Evolutionary conservation across 2,797 vertebrate species (phyloP), one percentile per base, ranked within the genome.

Genomic region (Hephaestus fuliginosus): DNA sequence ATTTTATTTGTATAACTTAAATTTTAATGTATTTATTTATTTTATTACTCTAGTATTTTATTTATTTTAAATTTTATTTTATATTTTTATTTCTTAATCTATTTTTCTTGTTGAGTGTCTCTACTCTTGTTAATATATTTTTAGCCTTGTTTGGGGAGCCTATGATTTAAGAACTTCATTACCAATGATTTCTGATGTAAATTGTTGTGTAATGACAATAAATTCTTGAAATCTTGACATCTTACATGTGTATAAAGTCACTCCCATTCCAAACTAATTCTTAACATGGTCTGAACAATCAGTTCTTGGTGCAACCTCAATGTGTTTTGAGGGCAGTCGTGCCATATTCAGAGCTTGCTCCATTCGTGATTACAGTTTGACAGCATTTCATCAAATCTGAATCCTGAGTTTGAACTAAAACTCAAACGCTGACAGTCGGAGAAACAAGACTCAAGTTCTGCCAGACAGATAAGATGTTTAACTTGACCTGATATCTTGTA

Each of bases 261-360:
- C 7, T 0, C 9, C 20, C 1, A 39, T 22, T 14, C 4, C 12
- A 58, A 53, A 53, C 3, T 14, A 53, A 13, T 0, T 51, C 12
- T 41, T 11, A 55, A 68, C 46, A 17, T 48, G 12, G 18, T 20
- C 44, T 72, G 36, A 15, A 51, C 7, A 44, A 52, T 64, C 17
- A 25, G 15, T 22, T 61, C 4, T 8, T 18, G 7, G 15, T 48
- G 39, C 9, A 8, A 25, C 18, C 2, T 20, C 7, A 12, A 18
- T 52, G 13, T 57, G 13, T 41, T 61, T 13, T 17, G 13, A 17
- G 20, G 71, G 18, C 13, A 70, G 36, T 70, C 53, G 12, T 15
- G 41, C 20, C 28, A 36, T 53, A 70, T 70, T 66, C n/a, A 70
- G n/a, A 62, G 61, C 22, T 41, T 43, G 36, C 49, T 71, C 8